phyloP scores from a whole-genome alignment of 2,113 vertebrate species.

The Malurus melanocephalus region DNA sequence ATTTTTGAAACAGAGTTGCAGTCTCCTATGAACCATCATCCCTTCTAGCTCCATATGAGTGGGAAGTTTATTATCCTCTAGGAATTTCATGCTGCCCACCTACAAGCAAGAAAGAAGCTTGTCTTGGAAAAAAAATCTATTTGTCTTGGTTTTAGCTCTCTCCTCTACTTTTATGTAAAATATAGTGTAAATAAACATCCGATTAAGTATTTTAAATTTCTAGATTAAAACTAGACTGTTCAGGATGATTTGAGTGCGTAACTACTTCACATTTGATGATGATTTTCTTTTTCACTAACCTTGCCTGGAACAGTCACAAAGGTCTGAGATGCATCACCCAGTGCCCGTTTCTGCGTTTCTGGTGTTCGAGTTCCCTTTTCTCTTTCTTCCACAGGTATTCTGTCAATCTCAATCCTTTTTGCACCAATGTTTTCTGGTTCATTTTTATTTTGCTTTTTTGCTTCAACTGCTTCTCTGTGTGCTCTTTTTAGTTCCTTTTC shows the following conservation, averaged over 20 bases:
- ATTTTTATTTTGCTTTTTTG: slow-evolving; percentile 63
- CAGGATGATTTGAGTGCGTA: background rate
- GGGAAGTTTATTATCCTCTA: background rate
- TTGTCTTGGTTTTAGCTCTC: background rate
- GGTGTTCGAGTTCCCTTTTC: slow-evolving; percentile 58
- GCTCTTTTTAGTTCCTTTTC: slow-evolving; percentile 64
- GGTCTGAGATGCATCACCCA: slow-evolving; percentile 20
- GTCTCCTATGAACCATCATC: background rate
- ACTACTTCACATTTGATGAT: background rate
- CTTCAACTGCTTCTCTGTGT: slow-evolving; percentile 59
- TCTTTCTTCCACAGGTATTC: slow-evolving; percentile 65
- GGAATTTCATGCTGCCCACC: background rate
- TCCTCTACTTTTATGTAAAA: background rate
- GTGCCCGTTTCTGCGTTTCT: slow-evolving; percentile 45
- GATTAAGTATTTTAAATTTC: background rate
- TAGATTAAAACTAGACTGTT: background rate
- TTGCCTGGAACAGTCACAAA: slow-evolving; percentile 47
- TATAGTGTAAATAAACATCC: background rate
- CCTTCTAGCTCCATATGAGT: background rate
- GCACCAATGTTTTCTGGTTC: slow-evolving; percentile 50
- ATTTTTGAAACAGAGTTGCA: background rate
- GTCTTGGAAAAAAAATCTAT: background rate
- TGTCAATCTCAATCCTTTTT: slow-evolving; percentile 67
- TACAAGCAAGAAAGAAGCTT: background rate
- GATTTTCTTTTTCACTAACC: slow-evolving; percentile 50